phyloP scores from a whole-genome alignment of 2,797 vertebrate genomes.

The Gallinago nigripennis region DNA sequence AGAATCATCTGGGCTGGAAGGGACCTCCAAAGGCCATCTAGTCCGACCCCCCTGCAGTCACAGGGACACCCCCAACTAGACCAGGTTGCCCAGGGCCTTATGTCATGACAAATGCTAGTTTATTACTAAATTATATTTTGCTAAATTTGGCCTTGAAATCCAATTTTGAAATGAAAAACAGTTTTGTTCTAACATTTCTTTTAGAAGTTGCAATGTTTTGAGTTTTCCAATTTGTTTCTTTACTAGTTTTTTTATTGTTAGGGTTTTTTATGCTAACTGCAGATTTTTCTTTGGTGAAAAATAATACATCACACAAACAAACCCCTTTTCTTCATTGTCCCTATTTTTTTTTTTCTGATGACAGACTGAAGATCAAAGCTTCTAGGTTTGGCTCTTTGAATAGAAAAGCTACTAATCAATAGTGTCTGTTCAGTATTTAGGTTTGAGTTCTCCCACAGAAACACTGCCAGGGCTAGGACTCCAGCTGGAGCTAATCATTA shows the following conservation, averaged over 20 bases:
- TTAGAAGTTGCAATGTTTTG: background rate
- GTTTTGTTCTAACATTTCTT: background rate
- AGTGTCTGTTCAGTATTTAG: background rate
- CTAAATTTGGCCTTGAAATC: background rate
- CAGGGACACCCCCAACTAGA: no score
- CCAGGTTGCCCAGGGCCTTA: no score
- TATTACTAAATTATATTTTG: background rate
- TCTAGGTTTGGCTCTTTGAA: background rate
- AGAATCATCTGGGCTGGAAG: no score
- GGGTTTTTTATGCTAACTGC: background rate
- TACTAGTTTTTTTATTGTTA: background rate
- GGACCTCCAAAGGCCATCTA: no score
- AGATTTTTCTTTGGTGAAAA: background rate
- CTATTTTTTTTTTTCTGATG: background rate
- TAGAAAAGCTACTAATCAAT: background rate
- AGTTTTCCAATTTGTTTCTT: background rate
- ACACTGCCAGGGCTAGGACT: background rate
- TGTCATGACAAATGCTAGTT: background rate
- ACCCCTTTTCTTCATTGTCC: background rate
- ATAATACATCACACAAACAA: background rate
- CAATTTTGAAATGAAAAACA: background rate
- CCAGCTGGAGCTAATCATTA: background rate
- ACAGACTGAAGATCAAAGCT: background rate
- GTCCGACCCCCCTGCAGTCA: no score
- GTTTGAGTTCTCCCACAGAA: background rate